Evolutionary conservation across 30 jellyfish, hydroid and myxozoan species (phyloP).

Genomic region (Cassiopea xamachana): DNA sequence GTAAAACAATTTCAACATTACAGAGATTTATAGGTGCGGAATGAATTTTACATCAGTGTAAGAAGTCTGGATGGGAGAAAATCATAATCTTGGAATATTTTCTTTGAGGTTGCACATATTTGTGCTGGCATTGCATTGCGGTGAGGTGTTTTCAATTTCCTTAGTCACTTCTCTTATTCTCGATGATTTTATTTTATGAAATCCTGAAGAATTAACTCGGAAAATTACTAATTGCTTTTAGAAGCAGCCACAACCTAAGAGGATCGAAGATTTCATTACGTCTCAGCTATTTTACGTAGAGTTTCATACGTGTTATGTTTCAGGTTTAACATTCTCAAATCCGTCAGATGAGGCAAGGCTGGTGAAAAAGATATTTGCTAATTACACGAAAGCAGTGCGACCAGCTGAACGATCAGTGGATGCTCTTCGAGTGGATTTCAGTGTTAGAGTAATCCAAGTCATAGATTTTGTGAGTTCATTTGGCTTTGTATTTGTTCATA

Average conservation of each 20-base stretch:
- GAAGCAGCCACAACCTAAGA: too few relatives aligned
- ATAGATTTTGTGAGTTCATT: conserved; percentile 58
- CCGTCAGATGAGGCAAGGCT: conserved; percentile 59
- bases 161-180: not conserved
- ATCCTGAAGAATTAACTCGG: too few relatives aligned
- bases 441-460: conserved; percentile 55
- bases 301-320: too few relatives aligned
- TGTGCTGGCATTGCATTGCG: not conserved
- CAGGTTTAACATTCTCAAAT: not conserved
- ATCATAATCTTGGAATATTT: not conserved
- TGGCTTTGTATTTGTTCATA: not conserved
- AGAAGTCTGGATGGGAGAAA: not conserved
- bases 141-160: not conserved
- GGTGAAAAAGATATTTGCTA: conserved; percentile 35
- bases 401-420: conserved; percentile 29
- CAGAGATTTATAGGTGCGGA: not conserved
- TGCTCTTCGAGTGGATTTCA: conserved; percentile 40
- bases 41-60: not conserved
- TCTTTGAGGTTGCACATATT: not conserved
- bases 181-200: not conserved
- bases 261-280: too few relatives aligned
- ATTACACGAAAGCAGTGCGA: conserved; percentile 44
- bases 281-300: too few relatives aligned
- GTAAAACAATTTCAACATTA: not conserved
- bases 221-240: too few relatives aligned